phyloP scores from a whole-genome alignment of 2,113 vertebrate genomes.

The Syrmaticus mikado region DNA sequence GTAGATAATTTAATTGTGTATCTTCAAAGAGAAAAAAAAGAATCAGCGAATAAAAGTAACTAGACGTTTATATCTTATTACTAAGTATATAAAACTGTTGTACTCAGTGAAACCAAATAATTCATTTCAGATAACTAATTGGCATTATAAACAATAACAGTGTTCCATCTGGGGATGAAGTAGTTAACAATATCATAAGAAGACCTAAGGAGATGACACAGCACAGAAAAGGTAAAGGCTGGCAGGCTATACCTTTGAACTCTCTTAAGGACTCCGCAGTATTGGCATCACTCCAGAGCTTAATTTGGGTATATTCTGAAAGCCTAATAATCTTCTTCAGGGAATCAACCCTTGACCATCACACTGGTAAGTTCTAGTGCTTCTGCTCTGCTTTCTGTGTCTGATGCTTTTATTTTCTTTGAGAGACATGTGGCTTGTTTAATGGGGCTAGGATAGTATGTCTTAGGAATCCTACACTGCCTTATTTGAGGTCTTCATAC shows the following conservation, averaged over 20 bases:
- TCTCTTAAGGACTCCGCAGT: conserved; percentile 28
- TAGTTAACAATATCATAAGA: conserved; percentile 7
- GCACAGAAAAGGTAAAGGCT: conserved; percentile 34
- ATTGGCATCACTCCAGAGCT: conserved; percentile 15
- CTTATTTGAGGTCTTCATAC: neutral
- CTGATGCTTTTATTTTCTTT: neutral
- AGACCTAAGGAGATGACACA: neutral
- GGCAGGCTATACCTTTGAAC: conserved; percentile 19
- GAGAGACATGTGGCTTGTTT: neutral
- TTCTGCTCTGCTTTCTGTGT: neutral
- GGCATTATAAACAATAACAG: neutral
- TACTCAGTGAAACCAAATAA: neutral
- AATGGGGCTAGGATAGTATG: neutral
- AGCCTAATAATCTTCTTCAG: conserved; percentile 34
- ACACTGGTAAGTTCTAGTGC: neutral
- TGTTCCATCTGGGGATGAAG: conserved; percentile 19
- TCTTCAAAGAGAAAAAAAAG: neutral
- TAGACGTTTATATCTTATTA: neutral
- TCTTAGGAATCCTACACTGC: neutral
- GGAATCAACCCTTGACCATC: conserved; percentile 37
- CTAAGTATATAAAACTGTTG: neutral
- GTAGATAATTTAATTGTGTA: neutral
- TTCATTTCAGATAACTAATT: neutral
- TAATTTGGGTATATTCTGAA: conserved; percentile 40
- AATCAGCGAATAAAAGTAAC: neutral